These are phyloP conservation scores for Halictus quadricinctus DNA, from an alignment of 2,888 invertebrate genomes.

Conservation along the genomic window DNA sequence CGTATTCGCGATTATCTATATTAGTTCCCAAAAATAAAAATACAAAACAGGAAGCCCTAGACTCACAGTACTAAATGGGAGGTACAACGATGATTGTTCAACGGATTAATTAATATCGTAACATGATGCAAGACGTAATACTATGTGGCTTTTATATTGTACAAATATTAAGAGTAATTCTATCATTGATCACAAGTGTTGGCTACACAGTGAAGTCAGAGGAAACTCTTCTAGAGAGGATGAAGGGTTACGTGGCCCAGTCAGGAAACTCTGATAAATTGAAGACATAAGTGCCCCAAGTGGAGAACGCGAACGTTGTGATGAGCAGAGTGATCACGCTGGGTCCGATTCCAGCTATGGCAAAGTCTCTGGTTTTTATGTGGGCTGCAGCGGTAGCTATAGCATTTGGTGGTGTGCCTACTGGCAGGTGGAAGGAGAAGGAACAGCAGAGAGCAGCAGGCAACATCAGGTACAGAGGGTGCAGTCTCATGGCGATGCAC, in stretches of 20 bases:
- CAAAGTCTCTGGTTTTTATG: constrained; percentile 91
- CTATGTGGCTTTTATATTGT: neutral
- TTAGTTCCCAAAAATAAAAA: neutral
- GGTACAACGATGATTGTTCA: neutral
- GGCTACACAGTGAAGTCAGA: neutral
- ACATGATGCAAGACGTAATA: neutral
- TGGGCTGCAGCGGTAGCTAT: constrained; percentile 93
- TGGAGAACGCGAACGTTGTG: constrained; percentile 89
- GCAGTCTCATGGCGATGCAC: constrained; percentile 88
- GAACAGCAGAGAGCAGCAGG: constrained; percentile 95
- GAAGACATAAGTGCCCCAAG: constrained; percentile 89
- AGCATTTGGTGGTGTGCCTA: constrained; percentile 97
- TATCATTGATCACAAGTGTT: neutral
- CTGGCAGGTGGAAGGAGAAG: constrained; percentile 96
- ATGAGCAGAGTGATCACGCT: constrained; percentile 89
- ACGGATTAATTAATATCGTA: neutral
- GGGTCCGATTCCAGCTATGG: constrained; percentile 90
- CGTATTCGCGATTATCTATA: neutral
- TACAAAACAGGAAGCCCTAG: neutral
- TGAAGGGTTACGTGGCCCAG: constrained; percentile 83
- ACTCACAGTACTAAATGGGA: neutral
- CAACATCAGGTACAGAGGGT: constrained; percentile 95
- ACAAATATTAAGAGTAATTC: neutral
- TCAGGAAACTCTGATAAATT: constrained; percentile 85
- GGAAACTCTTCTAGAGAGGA: neutral